These are phyloP conservation scores for Aplysia californica DNA, from an alignment of 1,140 invertebrate species.

Conservation along the genomic window DNA sequence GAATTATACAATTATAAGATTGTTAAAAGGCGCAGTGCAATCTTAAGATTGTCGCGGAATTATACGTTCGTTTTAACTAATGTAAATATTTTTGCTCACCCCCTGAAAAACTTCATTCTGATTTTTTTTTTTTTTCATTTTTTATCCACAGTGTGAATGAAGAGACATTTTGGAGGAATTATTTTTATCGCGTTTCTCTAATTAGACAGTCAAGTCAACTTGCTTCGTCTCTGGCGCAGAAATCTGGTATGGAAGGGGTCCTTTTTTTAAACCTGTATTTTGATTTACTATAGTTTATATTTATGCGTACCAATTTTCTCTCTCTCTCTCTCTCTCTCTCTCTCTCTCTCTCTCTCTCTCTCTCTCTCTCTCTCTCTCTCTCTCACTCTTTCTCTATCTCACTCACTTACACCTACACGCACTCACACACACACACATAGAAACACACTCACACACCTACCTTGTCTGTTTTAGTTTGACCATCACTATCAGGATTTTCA, in stretches of 20 bases:
- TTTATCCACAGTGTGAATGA: slow-evolving; percentile 94
- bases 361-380: not conserved
- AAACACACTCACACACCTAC: no score
- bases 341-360: slow-evolving; percentile 5
- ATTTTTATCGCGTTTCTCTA: slow-evolving; percentile 98
- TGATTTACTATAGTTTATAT: not conserved
- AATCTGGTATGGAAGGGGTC: slow-evolving; percentile 48
- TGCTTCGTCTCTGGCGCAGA: slow-evolving; percentile 70
- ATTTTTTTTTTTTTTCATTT: no score
- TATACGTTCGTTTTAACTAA: no score
- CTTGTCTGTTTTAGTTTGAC: not conserved
- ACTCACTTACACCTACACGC: no score
- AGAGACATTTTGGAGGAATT: slow-evolving; percentile 99
- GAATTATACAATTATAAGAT: no score
- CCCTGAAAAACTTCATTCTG: no score
- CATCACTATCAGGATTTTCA: not conserved
- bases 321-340: not conserved
- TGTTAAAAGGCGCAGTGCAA: no score
- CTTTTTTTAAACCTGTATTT: not conserved
- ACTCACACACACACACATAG: no score
- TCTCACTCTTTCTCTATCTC: no score
- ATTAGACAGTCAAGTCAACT: slow-evolving; percentile 96
- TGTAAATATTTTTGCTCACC: no score
- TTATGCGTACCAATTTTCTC: not conserved
- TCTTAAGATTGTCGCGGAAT: no score